Evolutionary conservation across 2,113 vertebrate genomes (phyloP), one percentile per base, ranked within the genome.

Genomic region (Pao palembangensis): DNA sequence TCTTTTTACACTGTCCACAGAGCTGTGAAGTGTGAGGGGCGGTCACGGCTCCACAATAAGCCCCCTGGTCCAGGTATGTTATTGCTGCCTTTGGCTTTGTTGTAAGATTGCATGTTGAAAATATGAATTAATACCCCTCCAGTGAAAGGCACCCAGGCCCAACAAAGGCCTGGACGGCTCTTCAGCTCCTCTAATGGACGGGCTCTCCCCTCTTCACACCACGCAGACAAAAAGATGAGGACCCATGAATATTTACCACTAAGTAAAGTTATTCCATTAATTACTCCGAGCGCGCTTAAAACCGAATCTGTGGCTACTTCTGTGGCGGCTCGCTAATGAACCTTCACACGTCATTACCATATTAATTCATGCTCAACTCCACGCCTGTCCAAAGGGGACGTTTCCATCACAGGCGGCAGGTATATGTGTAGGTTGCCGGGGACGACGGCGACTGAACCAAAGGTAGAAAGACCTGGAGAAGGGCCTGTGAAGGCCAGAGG

Each of bases 241-340:
- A 68, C 61, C 74, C 87, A 90, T 92, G 89, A 91, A 92, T 91
- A 91, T 92, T 91, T 90, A 91, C 82, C 77, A 85, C 79, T 70
- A 81, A 85, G 85, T 87, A 85, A 88, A 88, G 88, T 89, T 88
- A 88, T 89, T 90, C 88, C 88, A 90, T 90, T 91, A 91, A 92
- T 92, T 89, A 89, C 86, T 80, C 81, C 11, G 54, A 82, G 86
- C 84, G 76, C 57, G 79, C 88, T 85, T 87, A 76, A 87, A 83
- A 78, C 78, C 74, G 75, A 85, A 88, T 85, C 80, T 78, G 83
- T 71, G 79, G 88, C 87, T 89, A 87, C 87, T 92, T 86, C 82
- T 85, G 75, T 57, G 20, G 76, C 28, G 25, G 77, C 82, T 71
- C 51, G 80, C 81, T 85, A 88, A 89, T 82, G 83, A 90, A 90